Evolutionary conservation across 1,140 invertebrate genomes (phyloP).

Genomic region (Akabosia matsudoensis): DNA sequence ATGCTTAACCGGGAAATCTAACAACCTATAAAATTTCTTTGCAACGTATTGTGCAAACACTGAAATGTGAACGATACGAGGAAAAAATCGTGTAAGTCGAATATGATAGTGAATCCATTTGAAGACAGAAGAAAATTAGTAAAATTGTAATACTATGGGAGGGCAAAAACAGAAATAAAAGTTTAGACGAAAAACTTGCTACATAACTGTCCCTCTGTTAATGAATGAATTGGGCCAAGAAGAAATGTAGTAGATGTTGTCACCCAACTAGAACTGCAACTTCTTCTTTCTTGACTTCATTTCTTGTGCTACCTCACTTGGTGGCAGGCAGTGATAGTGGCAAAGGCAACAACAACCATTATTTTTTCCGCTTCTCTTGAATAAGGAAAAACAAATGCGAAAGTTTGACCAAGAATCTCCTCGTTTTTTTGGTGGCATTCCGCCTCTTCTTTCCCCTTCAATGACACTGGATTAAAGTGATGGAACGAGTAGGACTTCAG

Average conservation of each 20-base stretch:
- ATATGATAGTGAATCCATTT: neutral
- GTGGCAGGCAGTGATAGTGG: no score
- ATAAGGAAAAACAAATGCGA: neutral
- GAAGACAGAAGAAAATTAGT: slow-evolving; percentile 19
- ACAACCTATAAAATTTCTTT: no score
- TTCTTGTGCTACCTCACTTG: no score
- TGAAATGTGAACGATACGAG: no score
- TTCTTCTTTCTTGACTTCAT: no score
- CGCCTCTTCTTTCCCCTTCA: neutral
- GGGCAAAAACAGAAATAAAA: neutral
- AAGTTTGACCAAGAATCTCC: slow-evolving; percentile 24
- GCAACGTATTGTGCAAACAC: no score
- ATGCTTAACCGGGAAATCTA: no score
- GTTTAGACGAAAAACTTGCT: slow-evolving; percentile 4
- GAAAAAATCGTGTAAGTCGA: neutral
- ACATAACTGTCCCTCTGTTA: slow-evolving; percentile 21
- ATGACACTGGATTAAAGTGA: slow-evolving; percentile 23
- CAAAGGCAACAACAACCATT: no score
- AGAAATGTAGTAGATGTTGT: neutral
- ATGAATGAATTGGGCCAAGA: slow-evolving; percentile 23
- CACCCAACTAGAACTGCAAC: neutral
- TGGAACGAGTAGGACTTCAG: neutral
- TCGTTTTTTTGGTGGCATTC: neutral
- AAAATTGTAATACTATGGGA: slow-evolving; percentile 16
- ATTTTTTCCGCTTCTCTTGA: neutral